Evolutionary conservation across 2,797 vertebrate species (phyloP).

Genomic region (Triplophysa bombifrons): DNA sequence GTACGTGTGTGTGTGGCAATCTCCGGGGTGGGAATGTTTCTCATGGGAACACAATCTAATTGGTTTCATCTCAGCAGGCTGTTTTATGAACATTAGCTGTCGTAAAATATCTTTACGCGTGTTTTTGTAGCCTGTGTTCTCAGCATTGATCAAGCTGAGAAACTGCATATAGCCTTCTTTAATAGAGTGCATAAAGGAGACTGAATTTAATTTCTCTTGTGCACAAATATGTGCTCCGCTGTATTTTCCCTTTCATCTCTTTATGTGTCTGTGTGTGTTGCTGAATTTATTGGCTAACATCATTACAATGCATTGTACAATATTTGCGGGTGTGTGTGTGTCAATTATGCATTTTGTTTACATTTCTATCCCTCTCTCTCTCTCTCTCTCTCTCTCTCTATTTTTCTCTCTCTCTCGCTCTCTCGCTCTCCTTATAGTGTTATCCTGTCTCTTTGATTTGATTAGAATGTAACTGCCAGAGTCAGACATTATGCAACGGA

Average conservation of each 20-base stretch:
- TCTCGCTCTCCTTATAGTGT: not conserved
- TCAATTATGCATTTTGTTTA: constrained; percentile 13
- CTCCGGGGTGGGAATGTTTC: constrained; percentile 14
- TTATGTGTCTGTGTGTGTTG: constrained; percentile 4
- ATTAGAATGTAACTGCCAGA: constrained; percentile 16
- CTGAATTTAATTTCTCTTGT: not conserved
- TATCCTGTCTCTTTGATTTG: not conserved
- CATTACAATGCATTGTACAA: too few relatives aligned
- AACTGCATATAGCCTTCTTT: constrained; percentile 39
- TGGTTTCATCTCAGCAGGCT: constrained; percentile 45
- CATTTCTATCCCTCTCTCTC: not conserved
- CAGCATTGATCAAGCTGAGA: constrained; percentile 42
- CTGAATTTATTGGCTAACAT: not conserved
- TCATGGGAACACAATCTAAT: constrained; percentile 40
- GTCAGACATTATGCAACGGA: constrained; percentile 22
- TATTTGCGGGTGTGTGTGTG: not conserved
- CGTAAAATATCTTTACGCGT: constrained; percentile 41
- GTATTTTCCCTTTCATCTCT: not conserved
- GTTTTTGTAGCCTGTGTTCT: constrained; percentile 15
- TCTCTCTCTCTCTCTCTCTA: constrained; percentile 3
- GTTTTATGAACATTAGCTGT: constrained; percentile 44
- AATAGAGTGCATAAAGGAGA: constrained; percentile 16
- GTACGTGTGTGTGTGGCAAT: constrained; percentile 9
- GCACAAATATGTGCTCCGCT: not conserved
- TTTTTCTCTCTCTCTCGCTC: too few relatives aligned